phyloP scores from a whole-genome alignment of 1,140 invertebrate species.

The Monomorium pharaonis region DNA sequence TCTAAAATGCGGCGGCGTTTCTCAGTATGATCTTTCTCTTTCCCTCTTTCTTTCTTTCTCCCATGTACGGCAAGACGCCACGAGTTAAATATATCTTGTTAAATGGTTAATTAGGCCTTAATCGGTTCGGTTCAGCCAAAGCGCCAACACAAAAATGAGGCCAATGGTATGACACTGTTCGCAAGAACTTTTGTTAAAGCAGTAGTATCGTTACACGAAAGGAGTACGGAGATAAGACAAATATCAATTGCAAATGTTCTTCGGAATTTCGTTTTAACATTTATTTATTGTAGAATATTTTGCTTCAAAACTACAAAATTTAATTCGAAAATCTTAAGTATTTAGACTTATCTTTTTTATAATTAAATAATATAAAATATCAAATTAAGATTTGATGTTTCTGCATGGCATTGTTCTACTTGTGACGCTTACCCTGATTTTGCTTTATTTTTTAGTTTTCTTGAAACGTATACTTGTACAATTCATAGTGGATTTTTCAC shows the following conservation, averaged over 20 bases:
- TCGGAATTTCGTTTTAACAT: not conserved
- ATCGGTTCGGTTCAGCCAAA: constrained; percentile 78
- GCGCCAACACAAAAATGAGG: constrained; percentile 71
- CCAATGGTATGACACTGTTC: constrained; percentile 69
- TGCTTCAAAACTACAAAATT: not conserved
- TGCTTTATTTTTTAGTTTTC: constrained; percentile 11
- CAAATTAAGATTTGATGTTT: too few species aligned
- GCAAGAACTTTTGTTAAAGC: constrained; percentile 64
- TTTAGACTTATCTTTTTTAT: not conserved
- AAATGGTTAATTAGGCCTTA: constrained; percentile 81
- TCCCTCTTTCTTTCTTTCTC: constrained; percentile 59
- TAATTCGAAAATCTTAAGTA: not conserved
- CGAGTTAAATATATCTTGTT: constrained; percentile 82
- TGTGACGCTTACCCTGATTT: not conserved
- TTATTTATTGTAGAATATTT: not conserved
- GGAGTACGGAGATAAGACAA: constrained; percentile 1
- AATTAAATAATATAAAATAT: not conserved
- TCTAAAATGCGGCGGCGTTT: constrained; percentile 10
- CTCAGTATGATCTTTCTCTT: not conserved
- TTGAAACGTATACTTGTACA: not conserved
- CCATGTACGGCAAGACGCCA: constrained; percentile 47
- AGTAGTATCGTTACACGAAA: constrained; percentile 31
- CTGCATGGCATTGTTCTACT: too few species aligned
- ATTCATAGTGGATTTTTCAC: not conserved
- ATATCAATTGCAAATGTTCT: constrained; percentile 16